Evolutionary conservation across 2,888 invertebrate genomes (phyloP), one percentile per base, ranked within the genome.

Genomic region (Synergus laeviventris): DNA sequence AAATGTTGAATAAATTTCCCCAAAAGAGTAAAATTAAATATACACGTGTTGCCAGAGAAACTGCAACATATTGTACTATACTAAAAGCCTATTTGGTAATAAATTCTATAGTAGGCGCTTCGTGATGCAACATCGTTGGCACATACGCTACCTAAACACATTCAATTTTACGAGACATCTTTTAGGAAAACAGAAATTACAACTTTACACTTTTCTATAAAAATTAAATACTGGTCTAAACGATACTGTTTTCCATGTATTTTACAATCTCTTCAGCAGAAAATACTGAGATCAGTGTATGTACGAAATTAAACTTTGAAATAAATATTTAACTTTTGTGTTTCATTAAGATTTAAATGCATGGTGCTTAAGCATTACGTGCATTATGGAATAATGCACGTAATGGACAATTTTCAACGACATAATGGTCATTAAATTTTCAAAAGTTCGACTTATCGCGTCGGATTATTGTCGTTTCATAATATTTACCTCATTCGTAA

Each of bases 151-250:
- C 61, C 36, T 61, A 31, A 14, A 61, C 61, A 36, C 61, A 61
- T 61, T n/a, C 36, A 36, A 61, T 38, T 36, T n/a, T 38, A 61
- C 36, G 61, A 36, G 61, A 16, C 2, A 8, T 9, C 8, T 61
- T 61, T 14, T 61, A 36, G 38, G 38, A 61, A 61, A n/a, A 31
- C 36, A 61, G 61, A 38, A 61, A 61, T 61, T 61, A 24, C 36
- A 36, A 36, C 61, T 61, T 61, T 61, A 38, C 38, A n/a, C 3
- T 38, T 36, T 2, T 5, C 61, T 8, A 61, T 61, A 61, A 61
- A 61, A 61, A 61, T 61, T 31, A 61, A 61, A 36, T 12, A 38
- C 12, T 9, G 36, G 16, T 36, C 38, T 61, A 61, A 61, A 61
- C 45, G 16, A 7, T 7, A 45, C 45, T 45, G 45, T 45, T 45